These are phyloP conservation scores for Istiophorus platypterus DNA, from an alignment of 2,113 vertebrate genomes.

Conservation along the genomic window DNA sequence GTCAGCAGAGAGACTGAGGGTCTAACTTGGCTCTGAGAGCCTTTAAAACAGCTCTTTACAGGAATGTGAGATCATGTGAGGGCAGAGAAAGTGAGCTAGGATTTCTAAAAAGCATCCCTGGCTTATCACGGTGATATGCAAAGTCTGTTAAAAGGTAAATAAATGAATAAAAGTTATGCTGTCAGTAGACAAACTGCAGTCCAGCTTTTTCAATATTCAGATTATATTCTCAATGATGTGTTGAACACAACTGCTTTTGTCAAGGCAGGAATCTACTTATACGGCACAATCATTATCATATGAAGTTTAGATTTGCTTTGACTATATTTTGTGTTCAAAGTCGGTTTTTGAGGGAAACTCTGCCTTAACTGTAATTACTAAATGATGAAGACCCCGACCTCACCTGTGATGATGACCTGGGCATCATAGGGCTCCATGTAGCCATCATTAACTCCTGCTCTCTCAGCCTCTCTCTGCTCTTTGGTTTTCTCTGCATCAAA, in stretches of 20 bases:
- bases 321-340: neutral
- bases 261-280: neutral
- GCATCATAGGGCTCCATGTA: slow-evolving; percentile 98
- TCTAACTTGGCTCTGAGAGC: slow-evolving; percentile 39
- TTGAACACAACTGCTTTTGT: neutral
- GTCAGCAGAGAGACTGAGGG: slow-evolving; percentile 50
- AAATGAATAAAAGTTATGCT: neutral
- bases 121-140: neutral
- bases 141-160: neutral
- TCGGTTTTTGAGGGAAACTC: neutral
- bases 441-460: slow-evolving; percentile 92
- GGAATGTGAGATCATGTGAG: neutral
- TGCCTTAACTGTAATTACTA: neutral
- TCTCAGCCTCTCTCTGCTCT: slow-evolving; percentile 92
- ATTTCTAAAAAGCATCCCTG: neutral
- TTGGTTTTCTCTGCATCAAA: slow-evolving; percentile 94
- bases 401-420: slow-evolving; percentile 97
- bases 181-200: neutral
- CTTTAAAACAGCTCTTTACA: slow-evolving; percentile 48
- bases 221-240: neutral
- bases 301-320: neutral
- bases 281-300: neutral
- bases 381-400: slow-evolving; percentile 17
- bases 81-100: neutral
- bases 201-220: neutral